These are phyloP conservation scores for Dynastes maya DNA, from an alignment of 2,888 invertebrate species.

Conservation along the genomic window DNA sequence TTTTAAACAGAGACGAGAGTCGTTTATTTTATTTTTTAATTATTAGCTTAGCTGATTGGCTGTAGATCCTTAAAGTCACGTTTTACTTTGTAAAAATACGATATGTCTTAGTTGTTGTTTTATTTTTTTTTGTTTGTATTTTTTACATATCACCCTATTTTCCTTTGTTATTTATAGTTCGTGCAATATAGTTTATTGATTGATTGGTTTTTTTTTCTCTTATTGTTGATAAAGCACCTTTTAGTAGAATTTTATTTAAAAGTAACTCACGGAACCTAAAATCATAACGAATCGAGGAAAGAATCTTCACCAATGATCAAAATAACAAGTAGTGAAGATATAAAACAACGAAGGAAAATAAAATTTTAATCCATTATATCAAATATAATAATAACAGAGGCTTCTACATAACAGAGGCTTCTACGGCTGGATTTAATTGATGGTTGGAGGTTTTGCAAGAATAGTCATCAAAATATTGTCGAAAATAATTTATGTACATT, in stretches of 20 bases:
- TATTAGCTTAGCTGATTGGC: conserved; percentile 34
- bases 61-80: not conserved
- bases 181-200: conserved; percentile 29
- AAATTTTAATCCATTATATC: too few species aligned
- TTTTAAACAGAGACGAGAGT: conserved; percentile 33
- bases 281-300: too few species aligned
- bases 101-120: conserved; percentile 36
- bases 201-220: not conserved
- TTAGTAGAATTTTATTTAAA: conserved; percentile 4
- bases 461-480: too few species aligned
- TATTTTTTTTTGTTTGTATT: conserved; percentile 23
- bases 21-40: conserved; percentile 40
- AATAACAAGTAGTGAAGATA: too few species aligned
- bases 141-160: conserved; percentile 19
- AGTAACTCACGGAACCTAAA: too few species aligned
- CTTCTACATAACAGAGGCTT: too few species aligned
- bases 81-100: conserved; percentile 13
- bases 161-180: conserved; percentile 36
- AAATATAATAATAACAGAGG: too few species aligned
- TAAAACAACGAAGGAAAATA: too few species aligned
- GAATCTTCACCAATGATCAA: too few species aligned
- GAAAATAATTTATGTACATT: too few species aligned
- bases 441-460: too few species aligned
- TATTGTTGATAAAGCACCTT: conserved; percentile 2
- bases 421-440: too few species aligned